phyloP scores from a whole-genome alignment of 2,797 vertebrate genomes.

The Hyperoplus lanceolatus region DNA sequence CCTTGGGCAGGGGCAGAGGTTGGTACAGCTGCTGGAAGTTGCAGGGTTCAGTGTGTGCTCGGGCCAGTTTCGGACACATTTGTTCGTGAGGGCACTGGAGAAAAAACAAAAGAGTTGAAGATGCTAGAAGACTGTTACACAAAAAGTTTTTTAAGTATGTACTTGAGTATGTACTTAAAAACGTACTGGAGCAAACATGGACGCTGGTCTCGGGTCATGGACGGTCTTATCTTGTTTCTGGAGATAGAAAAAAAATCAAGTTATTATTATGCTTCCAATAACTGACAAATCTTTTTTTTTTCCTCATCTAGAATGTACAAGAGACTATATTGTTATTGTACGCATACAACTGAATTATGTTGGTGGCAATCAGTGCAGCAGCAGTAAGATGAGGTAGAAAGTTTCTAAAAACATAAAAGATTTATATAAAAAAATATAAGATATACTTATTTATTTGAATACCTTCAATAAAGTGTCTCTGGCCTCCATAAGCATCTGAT shows the following conservation, averaged over 20 bases:
- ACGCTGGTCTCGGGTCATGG: constrained; percentile 80
- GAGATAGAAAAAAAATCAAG: constrained; percentile 4
- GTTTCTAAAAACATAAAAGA: no score
- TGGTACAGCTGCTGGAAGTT: constrained; percentile 89
- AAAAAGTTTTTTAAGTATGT: neutral
- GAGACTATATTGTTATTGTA: no score
- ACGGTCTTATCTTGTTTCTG: constrained; percentile 84
- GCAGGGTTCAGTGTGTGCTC: constrained; percentile 79
- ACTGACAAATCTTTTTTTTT: neutral
- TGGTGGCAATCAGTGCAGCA: no score
- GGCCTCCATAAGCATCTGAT: constrained; percentile 91
- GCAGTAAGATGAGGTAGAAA: no score
- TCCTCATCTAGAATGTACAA: no score
- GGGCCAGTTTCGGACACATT: constrained; percentile 87
- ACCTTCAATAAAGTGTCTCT: constrained; percentile 87
- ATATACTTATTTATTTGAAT: neutral
- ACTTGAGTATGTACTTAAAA: neutral
- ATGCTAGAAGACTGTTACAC: neutral
- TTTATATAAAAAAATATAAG: neutral
- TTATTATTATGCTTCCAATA: neutral
- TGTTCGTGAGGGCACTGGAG: constrained; percentile 89
- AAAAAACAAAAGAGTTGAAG: neutral
- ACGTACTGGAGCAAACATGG: constrained; percentile 89
- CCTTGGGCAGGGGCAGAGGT: constrained; percentile 84
- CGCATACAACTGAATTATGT: no score